phyloP scores from a whole-genome alignment of 2,888 invertebrate genomes.

The Dichetophora obliterata region DNA sequence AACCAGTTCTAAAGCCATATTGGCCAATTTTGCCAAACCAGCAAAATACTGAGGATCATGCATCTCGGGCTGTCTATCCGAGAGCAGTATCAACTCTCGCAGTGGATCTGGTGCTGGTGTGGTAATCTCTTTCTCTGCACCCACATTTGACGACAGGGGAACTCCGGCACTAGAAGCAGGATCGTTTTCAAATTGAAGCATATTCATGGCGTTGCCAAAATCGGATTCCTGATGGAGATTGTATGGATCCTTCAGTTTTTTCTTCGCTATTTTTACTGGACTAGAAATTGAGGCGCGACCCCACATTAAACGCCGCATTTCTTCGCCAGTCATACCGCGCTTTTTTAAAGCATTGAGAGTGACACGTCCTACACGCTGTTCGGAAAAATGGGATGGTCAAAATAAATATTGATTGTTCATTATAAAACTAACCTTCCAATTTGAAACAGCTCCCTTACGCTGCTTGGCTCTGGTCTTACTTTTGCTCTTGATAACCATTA shows the following conservation, averaged over 20 bases:
- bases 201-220: slow-evolving; percentile 83
- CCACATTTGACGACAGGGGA: slow-evolving; percentile 40
- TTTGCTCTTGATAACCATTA: slow-evolving; percentile 98
- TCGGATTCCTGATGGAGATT: slow-evolving; percentile 62
- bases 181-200: slow-evolving; percentile 87
- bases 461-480: slow-evolving; percentile 96
- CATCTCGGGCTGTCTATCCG: slow-evolving; percentile 68
- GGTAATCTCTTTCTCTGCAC: neutral
- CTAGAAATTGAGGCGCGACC: slow-evolving; percentile 89
- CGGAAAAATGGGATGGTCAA: neutral
- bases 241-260: slow-evolving; percentile 70
- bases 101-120: slow-evolving; percentile 72
- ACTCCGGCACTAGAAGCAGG: slow-evolving; percentile 55
- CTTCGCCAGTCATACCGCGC: slow-evolving; percentile 87
- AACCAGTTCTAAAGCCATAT: slow-evolving; percentile 74
- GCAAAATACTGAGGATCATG: slow-evolving; percentile 65
- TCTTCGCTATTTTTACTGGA: slow-evolving; percentile 79
- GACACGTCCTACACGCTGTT: slow-evolving; percentile 85
- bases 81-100: slow-evolving; percentile 75
- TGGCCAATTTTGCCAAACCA: slow-evolving; percentile 74
- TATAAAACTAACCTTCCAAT: slow-evolving; percentile 88
- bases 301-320: slow-evolving; percentile 90
- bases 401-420: neutral
- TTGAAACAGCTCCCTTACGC: slow-evolving; percentile 93
- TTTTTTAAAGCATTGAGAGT: slow-evolving; percentile 86